phyloP scores from a whole-genome alignment of 2,888 invertebrate genomes.

The Tenthredo livida region DNA sequence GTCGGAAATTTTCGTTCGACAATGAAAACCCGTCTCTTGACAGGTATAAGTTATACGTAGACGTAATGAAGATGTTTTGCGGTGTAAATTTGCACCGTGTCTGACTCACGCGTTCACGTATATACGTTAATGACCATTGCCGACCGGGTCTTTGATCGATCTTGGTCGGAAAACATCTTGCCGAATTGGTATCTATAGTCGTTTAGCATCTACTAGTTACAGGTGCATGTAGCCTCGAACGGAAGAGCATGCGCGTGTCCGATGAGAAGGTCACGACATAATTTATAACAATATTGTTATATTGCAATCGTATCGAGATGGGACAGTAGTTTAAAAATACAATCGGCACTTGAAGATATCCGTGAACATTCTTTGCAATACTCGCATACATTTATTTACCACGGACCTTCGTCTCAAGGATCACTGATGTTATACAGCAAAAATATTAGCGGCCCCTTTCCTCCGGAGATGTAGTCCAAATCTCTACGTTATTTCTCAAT shows the following conservation, averaged over 20 bases:
- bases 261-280: not conserved
- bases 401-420: not conserved
- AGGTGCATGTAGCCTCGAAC: not conserved
- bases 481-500: not conserved
- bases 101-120: not conserved
- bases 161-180: not conserved
- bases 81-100: not conserved
- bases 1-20: not conserved
- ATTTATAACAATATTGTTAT: not conserved
- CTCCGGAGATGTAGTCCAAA: not conserved
- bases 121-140: not conserved
- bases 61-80: not conserved
- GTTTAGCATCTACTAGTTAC: not conserved
- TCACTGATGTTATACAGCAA: not conserved
- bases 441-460: not conserved
- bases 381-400: not conserved
- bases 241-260: not conserved
- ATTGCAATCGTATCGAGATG: not conserved
- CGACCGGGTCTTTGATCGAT: not conserved
- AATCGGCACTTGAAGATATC: not conserved
- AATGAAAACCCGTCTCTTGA: not conserved
- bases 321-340: not conserved
- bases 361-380: not conserved
- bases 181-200: not conserved
- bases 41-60: not conserved